These are phyloP conservation scores for Botrylloides violaceus DNA, from an alignment of 23 tunicate species.

Conservation along the genomic window DNA sequence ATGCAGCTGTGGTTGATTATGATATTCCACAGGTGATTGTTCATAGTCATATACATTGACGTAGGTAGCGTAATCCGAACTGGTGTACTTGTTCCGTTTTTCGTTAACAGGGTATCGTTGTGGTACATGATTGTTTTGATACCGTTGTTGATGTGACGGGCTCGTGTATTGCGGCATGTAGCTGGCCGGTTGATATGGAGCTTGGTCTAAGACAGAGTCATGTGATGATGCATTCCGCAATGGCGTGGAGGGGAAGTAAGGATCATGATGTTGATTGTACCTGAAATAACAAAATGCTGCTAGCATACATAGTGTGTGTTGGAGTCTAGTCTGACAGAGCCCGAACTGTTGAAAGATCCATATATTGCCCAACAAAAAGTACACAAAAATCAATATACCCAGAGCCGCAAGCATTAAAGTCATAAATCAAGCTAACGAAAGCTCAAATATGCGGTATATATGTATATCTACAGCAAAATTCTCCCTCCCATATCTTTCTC, in stretches of 20 bases:
- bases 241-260: constrained; percentile 12
- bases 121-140: constrained; percentile 28
- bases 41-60: constrained; percentile 27
- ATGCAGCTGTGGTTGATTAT: background rate
- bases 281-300: background rate
- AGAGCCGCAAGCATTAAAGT: too few relatives aligned
- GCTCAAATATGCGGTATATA: too few relatives aligned
- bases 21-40: constrained; percentile 18
- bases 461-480: too few relatives aligned
- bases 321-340: too few relatives aligned
- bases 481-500: too few relatives aligned
- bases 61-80: constrained; percentile 21
- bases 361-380: too few relatives aligned
- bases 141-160: constrained; percentile 20
- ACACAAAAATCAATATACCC: too few relatives aligned
- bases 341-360: too few relatives aligned
- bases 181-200: constrained; percentile 16
- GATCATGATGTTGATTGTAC: constrained; percentile 12
- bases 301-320: too few relatives aligned
- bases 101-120: constrained; percentile 19
- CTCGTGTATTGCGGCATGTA: background rate
- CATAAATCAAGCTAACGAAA: too few relatives aligned
- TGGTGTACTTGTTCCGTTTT: constrained; percentile 12
- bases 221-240: constrained; percentile 70
- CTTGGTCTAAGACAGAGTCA: constrained; percentile 73